These are phyloP conservation scores for Apodemia duryi DNA, from an alignment of 2,888 invertebrate genomes.

Conservation along the genomic window DNA sequence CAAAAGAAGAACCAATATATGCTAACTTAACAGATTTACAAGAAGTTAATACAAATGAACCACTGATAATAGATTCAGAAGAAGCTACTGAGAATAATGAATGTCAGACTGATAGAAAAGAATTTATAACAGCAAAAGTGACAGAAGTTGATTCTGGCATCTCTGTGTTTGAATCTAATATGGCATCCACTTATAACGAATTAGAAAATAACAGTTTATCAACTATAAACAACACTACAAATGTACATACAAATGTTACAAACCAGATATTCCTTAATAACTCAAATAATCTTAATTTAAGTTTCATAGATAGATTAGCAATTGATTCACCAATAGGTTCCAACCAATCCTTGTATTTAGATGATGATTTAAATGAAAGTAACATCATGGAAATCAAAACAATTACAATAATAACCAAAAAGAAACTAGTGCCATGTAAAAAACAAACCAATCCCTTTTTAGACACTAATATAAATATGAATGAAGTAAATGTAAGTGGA, in stretches of 20 bases:
- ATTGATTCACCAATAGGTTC: slow-evolving; percentile 60
- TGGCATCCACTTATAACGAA: slow-evolving; percentile 32
- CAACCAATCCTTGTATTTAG: slow-evolving; percentile 62
- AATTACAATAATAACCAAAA: slow-evolving; percentile 69
- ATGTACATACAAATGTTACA: slow-evolving; percentile 53
- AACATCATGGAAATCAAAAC: slow-evolving; percentile 78
- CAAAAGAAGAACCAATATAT: slow-evolving; percentile 48
- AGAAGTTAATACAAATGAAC: slow-evolving; percentile 24
- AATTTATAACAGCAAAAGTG: slow-evolving; percentile 30
- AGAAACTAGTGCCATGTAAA: slow-evolving; percentile 47
- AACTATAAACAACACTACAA: slow-evolving; percentile 44
- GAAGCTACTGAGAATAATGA: slow-evolving; percentile 16
- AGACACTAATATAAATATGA: slow-evolving; percentile 48
- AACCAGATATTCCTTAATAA: slow-evolving; percentile 63
- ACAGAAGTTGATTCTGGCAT: slow-evolving; percentile 51
- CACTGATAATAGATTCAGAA: neutral
- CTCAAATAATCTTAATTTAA: slow-evolving; percentile 56
- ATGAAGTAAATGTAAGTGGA: slow-evolving; percentile 34
- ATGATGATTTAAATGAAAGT: slow-evolving; percentile 74
- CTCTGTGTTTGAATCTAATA: slow-evolving; percentile 54
- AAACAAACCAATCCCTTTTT: slow-evolving; percentile 70
- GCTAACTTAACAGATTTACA: slow-evolving; percentile 42
- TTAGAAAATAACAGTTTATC: slow-evolving; percentile 36
- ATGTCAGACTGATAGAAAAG: slow-evolving; percentile 15
- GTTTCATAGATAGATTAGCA: slow-evolving; percentile 69